Evolutionary conservation across 2,113 vertebrate genomes (phyloP).

Genomic region (Trochalopteron elliotii): DNA sequence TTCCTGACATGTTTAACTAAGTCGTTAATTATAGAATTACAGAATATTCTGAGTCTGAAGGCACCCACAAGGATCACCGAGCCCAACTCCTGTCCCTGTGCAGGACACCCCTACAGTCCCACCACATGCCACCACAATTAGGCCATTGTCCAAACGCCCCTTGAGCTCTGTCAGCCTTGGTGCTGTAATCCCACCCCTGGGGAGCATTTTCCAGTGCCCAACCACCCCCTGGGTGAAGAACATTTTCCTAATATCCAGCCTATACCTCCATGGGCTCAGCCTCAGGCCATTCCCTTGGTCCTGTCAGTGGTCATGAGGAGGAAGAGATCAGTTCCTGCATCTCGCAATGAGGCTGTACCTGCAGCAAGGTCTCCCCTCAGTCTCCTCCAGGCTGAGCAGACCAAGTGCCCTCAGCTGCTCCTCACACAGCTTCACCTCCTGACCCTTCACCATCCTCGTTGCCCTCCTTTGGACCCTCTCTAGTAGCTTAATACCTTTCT

Average conservation of each 20-base stretch:
- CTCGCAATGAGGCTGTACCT: fast-evolving
- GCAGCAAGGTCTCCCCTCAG: background rate
- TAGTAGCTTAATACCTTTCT: background rate
- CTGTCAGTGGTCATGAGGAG: background rate
- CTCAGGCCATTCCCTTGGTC: background rate
- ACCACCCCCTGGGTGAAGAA: background rate
- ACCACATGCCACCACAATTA: fast-evolving
- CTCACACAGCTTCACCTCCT: background rate
- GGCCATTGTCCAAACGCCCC: background rate
- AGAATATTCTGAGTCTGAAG: background rate
- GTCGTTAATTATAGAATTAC: background rate
- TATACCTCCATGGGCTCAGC: background rate
- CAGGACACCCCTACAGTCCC: background rate
- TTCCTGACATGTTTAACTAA: background rate
- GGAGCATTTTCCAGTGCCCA: background rate
- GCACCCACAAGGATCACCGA: fast-evolving
- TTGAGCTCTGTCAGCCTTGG: fast-evolving
- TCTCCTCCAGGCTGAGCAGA: background rate
- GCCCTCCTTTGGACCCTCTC: background rate
- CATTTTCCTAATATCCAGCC: background rate
- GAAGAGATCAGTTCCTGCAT: background rate
- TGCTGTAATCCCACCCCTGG: background rate
- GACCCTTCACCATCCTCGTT: fast-evolving
- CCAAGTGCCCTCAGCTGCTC: background rate
- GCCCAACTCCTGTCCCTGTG: background rate